Evolutionary conservation across 2,888 invertebrate genomes (phyloP), one percentile per base, ranked within the genome.

Genomic region (Sesamia inferens): DNA sequence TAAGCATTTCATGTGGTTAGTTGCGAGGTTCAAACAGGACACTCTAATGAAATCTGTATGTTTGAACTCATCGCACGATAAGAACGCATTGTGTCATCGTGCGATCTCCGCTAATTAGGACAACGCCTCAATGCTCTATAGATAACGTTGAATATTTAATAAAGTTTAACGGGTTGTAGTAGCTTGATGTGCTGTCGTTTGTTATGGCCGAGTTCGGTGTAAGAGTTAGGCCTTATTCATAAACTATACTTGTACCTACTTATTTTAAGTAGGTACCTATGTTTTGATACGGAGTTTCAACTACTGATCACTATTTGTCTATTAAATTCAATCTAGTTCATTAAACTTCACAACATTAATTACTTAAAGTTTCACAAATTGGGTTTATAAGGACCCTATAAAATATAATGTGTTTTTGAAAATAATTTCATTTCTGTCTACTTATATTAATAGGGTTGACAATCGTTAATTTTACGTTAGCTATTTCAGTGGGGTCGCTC

Each of bases 371-470:
- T 77, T 69, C 70, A 47, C 78, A 76, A 63, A n/a, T 14, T 51
- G 7, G 1, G 11, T 63, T 31, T 55, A 54, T 78, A 58, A 59
- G n/a, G 72, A 78, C 58, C 71, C 61, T 54, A 19, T 11, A 11
- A 72, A 76, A 78, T 78, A 78, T 58, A 54, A 54, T 19, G 51
- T 59, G 48, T 24, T 70, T 44, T 48, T 48, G 39, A 31, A 65
- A 78, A 64, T 72, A 69, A 69, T 42, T 74, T 58, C 39, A 5
- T 59, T 10, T 62, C 31, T 24, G 5, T 39, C 39, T 39, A 39
- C 5, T 0, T n/a, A 61, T 22, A 51, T 64, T 11, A 47, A 5
- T 44, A 19, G 10, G 44, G 31, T 39, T 76, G 31, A 16, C 48
- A 54, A 42, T 14, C 10, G 14, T 39, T 61, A 0, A 61, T 13